Base-by-base conservation (phyloP, 1,140 invertebrate genomes). In the Drosophila bifasciata region DNA sequence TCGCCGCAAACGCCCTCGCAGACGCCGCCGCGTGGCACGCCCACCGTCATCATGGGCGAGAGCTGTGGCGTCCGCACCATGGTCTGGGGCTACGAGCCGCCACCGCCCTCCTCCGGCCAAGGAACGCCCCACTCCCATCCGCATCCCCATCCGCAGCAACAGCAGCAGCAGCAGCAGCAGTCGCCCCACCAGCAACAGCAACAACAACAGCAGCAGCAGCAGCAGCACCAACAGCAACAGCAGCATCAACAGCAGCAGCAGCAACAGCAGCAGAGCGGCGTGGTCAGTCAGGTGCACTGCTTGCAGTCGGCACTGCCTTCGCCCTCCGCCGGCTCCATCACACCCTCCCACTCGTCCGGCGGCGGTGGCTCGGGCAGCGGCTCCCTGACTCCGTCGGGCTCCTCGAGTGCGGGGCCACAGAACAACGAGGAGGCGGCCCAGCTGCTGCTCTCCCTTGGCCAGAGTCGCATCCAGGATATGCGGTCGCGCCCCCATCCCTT, bases 41-140 rank as follows among this genome's bases (percentile, higher is more conserved):
- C 96, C 5, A 96, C 96, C 8, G 96, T 97, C 59, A 96, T 97
- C 60, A 97, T 97, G 96, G 96, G 96, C 23, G 97, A 97, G 91
- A 96, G 96, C 4, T 97, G 97, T 36, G 97, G 97, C 11, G 96
- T 97, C 0, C 93, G 96, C 50, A 97, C 97, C 39, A 97, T 97
- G 97, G 95, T 97, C 62, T 98, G 97, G 97, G 90, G 91, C 11
- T 91, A 92, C 23, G 91, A 92, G 59, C 89, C 91, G 2, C 93
- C 76, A 9, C 72, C 84, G 6, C 79, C 89, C 0, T 23, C 81
- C 9, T 64, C 73, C n/a, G 52, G 55, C 2, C 79, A 79, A 40
- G 52, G 52, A 17, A 9, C 15, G 4, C 72, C 79, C n/a, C 73
- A 76, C 16, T 59, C 61, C 11, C 43, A 64, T 15, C 74, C 66